phyloP scores from a whole-genome alignment of 2,888 invertebrate species.

The Arrhopalites spinosus region DNA sequence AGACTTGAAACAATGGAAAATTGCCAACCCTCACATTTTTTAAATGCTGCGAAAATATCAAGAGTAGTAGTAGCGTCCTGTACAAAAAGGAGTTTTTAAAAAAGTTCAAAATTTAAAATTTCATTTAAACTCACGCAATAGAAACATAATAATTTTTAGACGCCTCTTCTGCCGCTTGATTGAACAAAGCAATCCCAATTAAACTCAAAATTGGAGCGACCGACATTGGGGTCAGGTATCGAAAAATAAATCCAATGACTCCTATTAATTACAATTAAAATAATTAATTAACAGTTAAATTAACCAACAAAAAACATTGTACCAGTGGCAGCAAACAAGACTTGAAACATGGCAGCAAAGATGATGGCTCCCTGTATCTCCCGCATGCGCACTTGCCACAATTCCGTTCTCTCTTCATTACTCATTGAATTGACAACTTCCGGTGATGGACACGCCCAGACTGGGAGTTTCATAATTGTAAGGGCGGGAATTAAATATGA shows the following conservation, averaged over 20 bases:
- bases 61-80: constrained; percentile 46
- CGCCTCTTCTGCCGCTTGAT: constrained; percentile 77
- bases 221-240: constrained; percentile 78
- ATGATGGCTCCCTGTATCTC: constrained; percentile 74
- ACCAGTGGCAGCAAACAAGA: neutral
- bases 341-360: neutral
- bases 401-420: constrained; percentile 64
- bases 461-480: constrained; percentile 72
- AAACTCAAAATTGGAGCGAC: constrained; percentile 81
- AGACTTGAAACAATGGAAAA: constrained; percentile 50
- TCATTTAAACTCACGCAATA: constrained; percentile 65
- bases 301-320: no score
- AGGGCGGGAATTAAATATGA: constrained; percentile 79
- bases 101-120: neutral
- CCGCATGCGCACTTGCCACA: constrained; percentile 78
- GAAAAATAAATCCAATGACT: constrained; percentile 71
- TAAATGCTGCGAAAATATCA: constrained; percentile 46
- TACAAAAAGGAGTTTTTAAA: no score
- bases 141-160: constrained; percentile 83
- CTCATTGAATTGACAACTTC: constrained; percentile 65
- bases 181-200: constrained; percentile 80
- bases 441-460: constrained; percentile 71
- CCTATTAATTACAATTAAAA: no score
- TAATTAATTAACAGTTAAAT: constrained; percentile 63
- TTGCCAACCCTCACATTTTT: constrained; percentile 31